These are phyloP conservation scores for Cirrhinus mrigala DNA, from an alignment of 2,797 vertebrate species.

Conservation along the genomic window DNA sequence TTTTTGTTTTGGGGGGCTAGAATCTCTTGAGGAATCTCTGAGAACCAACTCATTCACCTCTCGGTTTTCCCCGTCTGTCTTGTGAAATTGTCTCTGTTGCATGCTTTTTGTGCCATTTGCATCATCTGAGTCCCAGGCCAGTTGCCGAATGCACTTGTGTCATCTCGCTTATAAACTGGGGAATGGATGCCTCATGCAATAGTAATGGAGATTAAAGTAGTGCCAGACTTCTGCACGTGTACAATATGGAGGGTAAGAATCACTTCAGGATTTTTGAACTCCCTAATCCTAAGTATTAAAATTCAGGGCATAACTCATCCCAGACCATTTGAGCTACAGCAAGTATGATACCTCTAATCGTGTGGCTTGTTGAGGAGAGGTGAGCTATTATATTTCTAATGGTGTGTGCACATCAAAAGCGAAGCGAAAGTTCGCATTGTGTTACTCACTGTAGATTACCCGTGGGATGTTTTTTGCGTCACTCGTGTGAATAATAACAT, in stretches of 20 bases:
- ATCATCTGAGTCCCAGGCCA: slow-evolving; percentile 44
- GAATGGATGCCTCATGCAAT: slow-evolving; percentile 31
- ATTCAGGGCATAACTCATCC: not conserved
- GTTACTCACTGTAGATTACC: too few species aligned
- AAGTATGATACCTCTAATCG: not conserved
- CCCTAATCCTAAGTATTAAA: not conserved
- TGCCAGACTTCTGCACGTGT: not conserved
- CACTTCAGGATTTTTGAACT: not conserved
- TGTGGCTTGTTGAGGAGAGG: not conserved
- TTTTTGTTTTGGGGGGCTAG: not conserved
- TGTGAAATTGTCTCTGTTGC: slow-evolving; percentile 36
- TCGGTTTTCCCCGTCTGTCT: slow-evolving; percentile 2
- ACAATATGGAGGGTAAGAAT: not conserved
- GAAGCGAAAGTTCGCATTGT: too few species aligned
- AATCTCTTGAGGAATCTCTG: too few species aligned
- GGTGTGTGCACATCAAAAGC: too few species aligned
- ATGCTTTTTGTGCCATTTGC: slow-evolving; percentile 43
- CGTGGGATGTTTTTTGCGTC: too few species aligned
- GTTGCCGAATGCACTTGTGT: slow-evolving; percentile 44
- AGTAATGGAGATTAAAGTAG: slow-evolving; percentile 16
- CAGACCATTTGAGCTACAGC: not conserved
- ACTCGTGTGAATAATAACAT: too few species aligned
- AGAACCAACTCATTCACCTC: slow-evolving; percentile 23
- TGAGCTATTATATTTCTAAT: not conserved
- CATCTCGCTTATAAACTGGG: slow-evolving; percentile 21